Conservation (phyloP, 1,140 invertebrate species). For the Halyomorpha halys region DNA sequence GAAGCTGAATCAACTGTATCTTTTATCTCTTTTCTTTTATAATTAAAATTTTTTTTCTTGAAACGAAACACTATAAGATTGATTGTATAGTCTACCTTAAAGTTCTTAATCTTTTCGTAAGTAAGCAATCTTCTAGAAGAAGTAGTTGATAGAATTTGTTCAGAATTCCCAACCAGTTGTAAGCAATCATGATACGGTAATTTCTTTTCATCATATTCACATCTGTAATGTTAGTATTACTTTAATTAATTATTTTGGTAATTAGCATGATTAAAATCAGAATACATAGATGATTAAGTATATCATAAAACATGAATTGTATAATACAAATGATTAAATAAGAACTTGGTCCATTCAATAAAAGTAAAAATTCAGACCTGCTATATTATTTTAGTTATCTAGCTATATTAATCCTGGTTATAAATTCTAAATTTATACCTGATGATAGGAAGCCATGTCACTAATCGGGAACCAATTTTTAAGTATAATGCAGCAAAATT, state of each 20-base stretch:
- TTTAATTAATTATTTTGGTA: no score
- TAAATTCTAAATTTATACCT: constrained; percentile 37
- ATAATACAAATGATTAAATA: no score
- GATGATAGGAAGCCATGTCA: constrained; percentile 86
- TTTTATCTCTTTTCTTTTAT: background rate
- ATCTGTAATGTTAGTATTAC: constrained; percentile 40
- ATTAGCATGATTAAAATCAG: no score
- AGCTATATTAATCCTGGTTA: background rate
- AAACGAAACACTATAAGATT: background rate
- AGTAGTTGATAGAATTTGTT: constrained; percentile 68
- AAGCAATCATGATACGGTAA: constrained; percentile 73
- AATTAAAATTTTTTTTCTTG: background rate
- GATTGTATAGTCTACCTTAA: constrained; percentile 32
- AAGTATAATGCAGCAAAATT: constrained; percentile 70
- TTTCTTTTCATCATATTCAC: constrained; percentile 59
- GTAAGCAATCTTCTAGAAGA: constrained; percentile 75
- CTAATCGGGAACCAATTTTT: constrained; percentile 61
- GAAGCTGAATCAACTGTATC: background rate
- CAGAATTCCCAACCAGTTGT: constrained; percentile 65
- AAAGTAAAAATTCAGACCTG: no score
- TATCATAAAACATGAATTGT: no score
- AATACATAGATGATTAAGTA: no score
- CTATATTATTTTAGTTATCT: background rate
- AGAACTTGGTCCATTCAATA: no score
- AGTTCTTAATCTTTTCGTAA: constrained; percentile 66